phyloP scores from a whole-genome alignment of 1,140 invertebrate genomes.

The Euwallacea similis region DNA sequence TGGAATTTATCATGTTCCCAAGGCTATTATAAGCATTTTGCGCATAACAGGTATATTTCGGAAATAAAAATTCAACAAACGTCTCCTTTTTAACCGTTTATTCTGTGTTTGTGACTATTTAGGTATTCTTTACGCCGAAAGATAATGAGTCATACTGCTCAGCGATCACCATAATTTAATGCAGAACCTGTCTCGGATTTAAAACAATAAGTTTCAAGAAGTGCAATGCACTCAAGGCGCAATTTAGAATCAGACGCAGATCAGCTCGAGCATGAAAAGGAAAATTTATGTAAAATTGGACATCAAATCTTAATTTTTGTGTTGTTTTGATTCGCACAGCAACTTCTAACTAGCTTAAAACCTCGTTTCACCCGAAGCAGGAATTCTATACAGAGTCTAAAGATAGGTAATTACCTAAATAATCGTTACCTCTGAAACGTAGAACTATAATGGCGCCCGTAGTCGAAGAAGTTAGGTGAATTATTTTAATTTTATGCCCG shows the following conservation, averaged over 20 bases:
- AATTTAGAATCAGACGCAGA: slow-evolving; percentile 8
- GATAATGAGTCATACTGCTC: slow-evolving; percentile 18
- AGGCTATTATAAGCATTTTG: no score
- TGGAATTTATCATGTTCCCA: no score
- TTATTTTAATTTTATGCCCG: no score
- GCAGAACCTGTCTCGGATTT: slow-evolving; percentile 30
- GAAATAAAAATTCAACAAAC: slow-evolving; percentile 1
- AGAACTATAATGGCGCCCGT: no score
- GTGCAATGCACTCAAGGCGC: slow-evolving; percentile 17
- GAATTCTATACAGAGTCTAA: no score
- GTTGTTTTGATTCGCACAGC: no score
- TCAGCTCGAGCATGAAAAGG: slow-evolving; percentile 12
- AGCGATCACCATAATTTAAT: slow-evolving; percentile 17
- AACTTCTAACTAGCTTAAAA: no score
- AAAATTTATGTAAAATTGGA: neutral
- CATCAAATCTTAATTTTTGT: no score
- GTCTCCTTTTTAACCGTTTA: slow-evolving; percentile 16
- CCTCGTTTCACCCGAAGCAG: no score
- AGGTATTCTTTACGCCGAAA: slow-evolving; percentile 16
- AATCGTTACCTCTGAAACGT: no score
- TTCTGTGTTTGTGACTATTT: slow-evolving; percentile 8
- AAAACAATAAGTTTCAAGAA: slow-evolving; percentile 22
- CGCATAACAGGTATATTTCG: neutral
- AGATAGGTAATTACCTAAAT: no score
- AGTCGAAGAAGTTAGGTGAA: no score